Evolutionary conservation across 2,888 invertebrate genomes (phyloP), one percentile per base, ranked within the genome.

Genomic region (Eumacrocentrus americanus): DNA sequence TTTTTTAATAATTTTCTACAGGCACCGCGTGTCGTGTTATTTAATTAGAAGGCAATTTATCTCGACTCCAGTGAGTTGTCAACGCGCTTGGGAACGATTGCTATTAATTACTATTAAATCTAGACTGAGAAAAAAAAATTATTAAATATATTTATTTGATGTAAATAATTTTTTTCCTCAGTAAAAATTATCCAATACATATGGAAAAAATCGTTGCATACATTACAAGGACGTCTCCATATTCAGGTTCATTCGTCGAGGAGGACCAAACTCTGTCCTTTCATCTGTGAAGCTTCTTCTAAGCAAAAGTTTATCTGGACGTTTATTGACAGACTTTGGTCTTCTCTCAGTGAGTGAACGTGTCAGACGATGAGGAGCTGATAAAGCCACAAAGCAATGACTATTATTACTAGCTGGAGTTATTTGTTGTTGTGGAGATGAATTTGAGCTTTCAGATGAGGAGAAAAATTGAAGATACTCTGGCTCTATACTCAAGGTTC

Each of bases 311-410:
- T 22, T 84, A 83, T 70, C 84, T 9, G 38, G n/a, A 38, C 14
- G 35, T 16, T 16, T 48, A 29, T 23, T 42, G 2, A 29, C 7
- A 9, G 65, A 47, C 20, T 62, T 67, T 29, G 65, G 20, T 42
- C 70, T 63, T 42, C 68, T 72, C 59, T 83, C 88, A 0, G 88
- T 88, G 52, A 87, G 82, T 4, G 88, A 88, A 60, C 88, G 82
- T 11, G 87, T 85, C 58, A 88, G 76, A 69, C 83, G 20, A 22
- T 40, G 40, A 11, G 38, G 23, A 18, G 22, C 11, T n/a, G n/a
- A n/a, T n/a, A n/a, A n/a, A n/a, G n/a, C n/a, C n/a, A n/a, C n/a
- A n/a, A n/a, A n/a, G n/a, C n/a, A n/a, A n/a, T n/a, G n/a, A n/a
- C n/a, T n/a, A n/a, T n/a, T n/a, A n/a, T n/a, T n/a, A n/a, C n/a